phyloP scores from a whole-genome alignment of 1,140 invertebrate species.

The Pissodes strobi region DNA sequence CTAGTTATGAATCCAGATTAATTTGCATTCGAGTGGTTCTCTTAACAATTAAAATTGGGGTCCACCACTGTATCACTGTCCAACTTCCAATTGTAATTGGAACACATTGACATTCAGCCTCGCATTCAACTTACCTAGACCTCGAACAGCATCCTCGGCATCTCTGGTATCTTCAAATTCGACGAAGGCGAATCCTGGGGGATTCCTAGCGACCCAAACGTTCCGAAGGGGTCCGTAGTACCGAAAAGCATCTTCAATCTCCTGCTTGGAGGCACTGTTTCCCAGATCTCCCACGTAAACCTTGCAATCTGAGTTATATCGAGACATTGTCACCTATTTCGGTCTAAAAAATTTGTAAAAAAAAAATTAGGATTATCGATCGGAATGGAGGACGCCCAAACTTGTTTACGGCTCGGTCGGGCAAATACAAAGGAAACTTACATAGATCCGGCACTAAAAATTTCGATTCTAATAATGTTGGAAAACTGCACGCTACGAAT shows the following conservation, averaged over 20 bases:
- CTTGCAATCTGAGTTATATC: constrained; percentile 87
- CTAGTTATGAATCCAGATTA: constrained; percentile 50
- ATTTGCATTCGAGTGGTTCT: no score
- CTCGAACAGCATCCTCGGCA: constrained; percentile 88
- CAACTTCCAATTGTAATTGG: no score
- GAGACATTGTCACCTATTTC: constrained; percentile 65
- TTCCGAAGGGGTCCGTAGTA: constrained; percentile 92
- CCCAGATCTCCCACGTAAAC: constrained; percentile 95
- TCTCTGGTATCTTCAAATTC: constrained; percentile 91
- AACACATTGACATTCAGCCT: no score
- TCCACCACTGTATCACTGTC: no score
- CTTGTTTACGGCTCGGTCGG: no score
- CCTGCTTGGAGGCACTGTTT: constrained; percentile 85
- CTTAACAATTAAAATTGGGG: no score
- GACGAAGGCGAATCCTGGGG: constrained; percentile 93
- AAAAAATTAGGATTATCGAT: constrained; percentile 10
- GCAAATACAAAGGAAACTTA: no score
- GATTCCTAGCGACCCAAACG: constrained; percentile 94
- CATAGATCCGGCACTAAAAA: no score
- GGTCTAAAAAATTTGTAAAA: background rate
- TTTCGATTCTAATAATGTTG: no score
- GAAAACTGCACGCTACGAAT: no score
- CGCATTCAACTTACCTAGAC: constrained; percentile 65
- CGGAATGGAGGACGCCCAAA: constrained; percentile 9
- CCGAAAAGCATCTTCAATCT: constrained; percentile 91